Base-by-base conservation (phyloP, 2,888 invertebrate genomes). In the Catocala sponsa region DNA sequence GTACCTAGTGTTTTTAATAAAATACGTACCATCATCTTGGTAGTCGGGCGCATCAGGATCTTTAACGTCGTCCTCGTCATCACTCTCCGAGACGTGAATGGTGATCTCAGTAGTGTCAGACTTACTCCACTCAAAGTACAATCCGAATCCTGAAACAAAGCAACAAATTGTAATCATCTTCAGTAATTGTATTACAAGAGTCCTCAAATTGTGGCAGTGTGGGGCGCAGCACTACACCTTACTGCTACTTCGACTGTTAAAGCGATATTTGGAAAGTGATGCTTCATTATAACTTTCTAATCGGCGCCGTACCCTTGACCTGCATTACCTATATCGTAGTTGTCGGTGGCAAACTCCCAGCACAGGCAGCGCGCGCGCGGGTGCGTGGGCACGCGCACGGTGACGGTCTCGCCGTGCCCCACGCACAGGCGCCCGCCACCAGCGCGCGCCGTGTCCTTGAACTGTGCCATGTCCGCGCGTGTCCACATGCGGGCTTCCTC, bases 341-440 rank as follows among this genome's bases (percentile, higher is more conserved):
- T 97, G 88, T 99, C 99, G 0, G 99, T 99, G 11, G 99, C 99
- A 89, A 99, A 99, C 94, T 99, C 99, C 99, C 99, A 99, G 92
- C 99, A 99, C 44, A 99, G 95, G 80, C 98, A 97, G 1, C 97
- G 96, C 0, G 99, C 99, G 80, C 98, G 97, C 70, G 97, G 97
- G 86, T 99, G 98, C 0, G 99, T 99, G 7, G 99, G 99, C 57
- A 99, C 99, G 44, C 99, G 95, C 4, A 99, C 98, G 52, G 99
- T 99, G 51, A 99, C 98, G 0, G 98, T 99, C 91, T 99, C 99
- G 2, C 99, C 99, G 88, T 99, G 99, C 0, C 98, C 98, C 15
- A 99, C 98, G 80, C 98, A 97, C 64, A 99, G 97, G 13, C 98
- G 96, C 25, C 99, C 98, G 85, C 99, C 98, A 48, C 98, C 97